Base-by-base conservation (phyloP, 2,797 vertebrate genomes). In the Lycodopsis pacificus region DNA sequence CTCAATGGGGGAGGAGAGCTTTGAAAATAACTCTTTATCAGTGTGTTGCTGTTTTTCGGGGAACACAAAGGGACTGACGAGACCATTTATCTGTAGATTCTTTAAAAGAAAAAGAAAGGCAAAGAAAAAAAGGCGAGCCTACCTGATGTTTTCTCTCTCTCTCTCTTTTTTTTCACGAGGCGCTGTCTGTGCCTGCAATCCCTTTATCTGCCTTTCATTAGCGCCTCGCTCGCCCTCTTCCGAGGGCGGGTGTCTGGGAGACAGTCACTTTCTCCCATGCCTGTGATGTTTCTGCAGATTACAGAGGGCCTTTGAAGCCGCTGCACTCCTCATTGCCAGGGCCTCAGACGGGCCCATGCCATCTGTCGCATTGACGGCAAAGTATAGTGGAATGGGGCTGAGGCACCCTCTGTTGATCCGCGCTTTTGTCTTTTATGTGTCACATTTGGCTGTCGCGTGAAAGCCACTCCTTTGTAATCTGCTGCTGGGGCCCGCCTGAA, bases 121-220 rank as follows among this genome's bases (percentile, higher is more conserved):
- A 93, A 92, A 94, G 92, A 94, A 92, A 94, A 53, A 96, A 96
- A 95, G 94, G 91, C 92, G 83, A 95, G 95, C 94, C 95, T 90
- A 92, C 86, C 92, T 93, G 95, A 95, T 97, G 95, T 91, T 89
- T 88, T 90, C 71, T 83, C 68, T 69, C 72, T 71, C 36, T 81
- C 19, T 62, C 25, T 53, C n/a, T n/a, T 48, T 3, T 95, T 81
- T 96, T 94, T 36, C 81, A 80, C 56, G 73, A 95, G 95, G 94
- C 94, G 91, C 96, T 96, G 95, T 95, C 96, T 96, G 96, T 95
- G 96, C 93, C 93, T 92, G 93, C 94, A 89, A 95, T 96, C 96
- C 96, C 97, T 98, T 98, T 97, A 98, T 99, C 97, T 98, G 96
- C 95, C 96, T 98, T 99, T 98, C 97, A 99, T 99, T 98, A 98